A percentile compares a stretch with the other conserved stretches of the same genome.
These are phyloP conservation scores for Laspeyria flexula DNA, from an alignment of 2,888 invertebrate species.

Conservation along the genomic window DNA sequence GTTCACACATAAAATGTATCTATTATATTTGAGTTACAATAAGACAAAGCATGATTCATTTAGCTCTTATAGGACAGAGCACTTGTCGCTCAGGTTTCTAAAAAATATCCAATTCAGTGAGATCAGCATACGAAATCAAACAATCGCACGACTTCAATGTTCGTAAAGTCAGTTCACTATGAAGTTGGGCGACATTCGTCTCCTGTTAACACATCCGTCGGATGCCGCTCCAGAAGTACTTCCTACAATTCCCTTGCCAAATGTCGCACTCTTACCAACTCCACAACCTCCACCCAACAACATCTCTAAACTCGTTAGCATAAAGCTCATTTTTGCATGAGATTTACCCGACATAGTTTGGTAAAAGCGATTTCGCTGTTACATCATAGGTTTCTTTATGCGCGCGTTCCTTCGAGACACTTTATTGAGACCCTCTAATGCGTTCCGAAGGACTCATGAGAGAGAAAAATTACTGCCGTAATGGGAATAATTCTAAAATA, in stretches of 20 bases:
- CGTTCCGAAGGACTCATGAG: constrained; percentile 48
- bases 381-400: constrained; percentile 51
- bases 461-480: constrained; percentile 41
- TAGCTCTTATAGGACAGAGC: no score
- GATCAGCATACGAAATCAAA: constrained; percentile 3
- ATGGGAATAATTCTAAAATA: constrained; percentile 41
- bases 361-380: constrained; percentile 45
- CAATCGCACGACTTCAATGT: constrained; percentile 16
- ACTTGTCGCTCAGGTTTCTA: no score
- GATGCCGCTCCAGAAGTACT: constrained; percentile 51
- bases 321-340: constrained; percentile 16
- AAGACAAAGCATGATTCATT: no score
- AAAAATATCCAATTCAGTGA: background rate
- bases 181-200: constrained; percentile 29
- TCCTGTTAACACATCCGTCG: constrained; percentile 60
- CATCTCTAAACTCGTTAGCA: background rate
- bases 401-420: constrained; percentile 48
- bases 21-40: no score
- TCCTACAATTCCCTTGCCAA: constrained; percentile 57
- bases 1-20: no score
- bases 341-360: background rate
- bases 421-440: constrained; percentile 59
- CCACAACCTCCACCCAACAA: background rate
- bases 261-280: constrained; percentile 48
- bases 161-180: constrained; percentile 33